Evolutionary conservation across 2,888 invertebrate species (phyloP).

Genomic region (Drosophila neoperkinsi): DNA sequence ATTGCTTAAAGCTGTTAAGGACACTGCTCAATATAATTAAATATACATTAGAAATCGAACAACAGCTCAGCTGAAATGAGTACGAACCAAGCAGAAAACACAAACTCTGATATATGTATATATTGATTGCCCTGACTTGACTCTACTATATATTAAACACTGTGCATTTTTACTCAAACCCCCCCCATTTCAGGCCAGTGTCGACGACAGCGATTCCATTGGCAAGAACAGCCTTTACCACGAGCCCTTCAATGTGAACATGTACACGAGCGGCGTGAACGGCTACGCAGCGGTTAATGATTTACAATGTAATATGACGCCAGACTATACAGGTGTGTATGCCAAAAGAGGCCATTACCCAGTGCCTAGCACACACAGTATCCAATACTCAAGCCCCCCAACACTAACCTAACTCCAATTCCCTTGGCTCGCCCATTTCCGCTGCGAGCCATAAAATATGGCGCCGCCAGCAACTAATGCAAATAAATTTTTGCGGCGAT

Average conservation of each 20-base stretch:
- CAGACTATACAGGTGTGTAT: slow-evolving; percentile 87
- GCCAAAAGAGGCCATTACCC: slow-evolving; percentile 14
- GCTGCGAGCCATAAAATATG: slow-evolving; percentile 72
- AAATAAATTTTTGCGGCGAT: slow-evolving; percentile 74
- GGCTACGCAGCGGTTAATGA: slow-evolving; percentile 85
- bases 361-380: slow-evolving; percentile 27
- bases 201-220: slow-evolving; percentile 85
- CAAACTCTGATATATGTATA: slow-evolving; percentile 17
- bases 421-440: slow-evolving; percentile 56
- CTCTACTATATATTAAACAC: slow-evolving; percentile 44
- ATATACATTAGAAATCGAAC: slow-evolving; percentile 7
- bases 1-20: neutral
- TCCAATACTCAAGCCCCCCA: slow-evolving; percentile 9
- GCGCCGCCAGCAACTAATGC: slow-evolving; percentile 72
- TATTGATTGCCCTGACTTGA: slow-evolving; percentile 33
- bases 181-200: slow-evolving; percentile 72
- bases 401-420: slow-evolving; percentile 31
- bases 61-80: slow-evolving; percentile 4
- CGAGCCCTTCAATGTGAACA: slow-evolving; percentile 86
- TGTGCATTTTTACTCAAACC: neutral
- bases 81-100: neutral
- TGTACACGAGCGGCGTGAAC: slow-evolving; percentile 85
- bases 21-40: neutral
- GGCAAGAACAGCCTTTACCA: slow-evolving; percentile 86
- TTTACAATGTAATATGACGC: slow-evolving; percentile 86